Evolutionary conservation across 1,140 invertebrate genomes (phyloP), one percentile per base, ranked within the genome.

Genomic region (Hermatobates lingyangjiaoensis): DNA sequence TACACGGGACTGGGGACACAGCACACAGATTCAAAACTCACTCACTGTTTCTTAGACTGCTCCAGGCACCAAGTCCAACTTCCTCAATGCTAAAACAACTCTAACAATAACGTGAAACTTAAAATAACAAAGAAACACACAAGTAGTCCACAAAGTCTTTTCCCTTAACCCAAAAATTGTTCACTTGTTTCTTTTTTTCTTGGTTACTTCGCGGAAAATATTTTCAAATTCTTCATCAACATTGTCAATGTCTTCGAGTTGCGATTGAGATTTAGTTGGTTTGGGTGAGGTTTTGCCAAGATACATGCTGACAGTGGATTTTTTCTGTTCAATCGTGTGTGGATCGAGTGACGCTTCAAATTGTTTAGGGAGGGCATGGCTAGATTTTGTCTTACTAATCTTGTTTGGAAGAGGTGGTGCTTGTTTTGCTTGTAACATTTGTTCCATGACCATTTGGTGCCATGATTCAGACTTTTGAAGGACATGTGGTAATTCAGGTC

Each of bases 381-480:
- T 79, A 0, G 81, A 83, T 56, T 81, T 83, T 1, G 79, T 73
- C 10, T 57, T 55, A 45, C 58, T 44, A 47, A 59, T 50, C 48
- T 56, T 56, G 14, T 44, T 52, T 53, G 47, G 66, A 63, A 49
- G 65, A 69, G 12, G 59, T 45, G 55, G 30, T 57, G 63, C 4
- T 61, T 59, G 56, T 54, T 57, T 58, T 2, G 52, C 54, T 45
- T 57, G 56, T 27, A 45, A 52, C 53, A 55, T 58, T 45, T 68
- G 65, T 14, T 65, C 64, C 27, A 72, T 55, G 53, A 70, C 59
- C 21, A 75, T 68, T 55, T 84, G 80, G 59, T 84, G 79, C 82
- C 83, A 86, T 0, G 83, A 85, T 63, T 83, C 82, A 1, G 81
- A 83, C 62, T 83, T 82, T 28, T 76, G 79, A n/a, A 85, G 61